Evolutionary conservation across 2,797 vertebrate genomes (phyloP).

Genomic region (Myotis daubentonii): DNA sequence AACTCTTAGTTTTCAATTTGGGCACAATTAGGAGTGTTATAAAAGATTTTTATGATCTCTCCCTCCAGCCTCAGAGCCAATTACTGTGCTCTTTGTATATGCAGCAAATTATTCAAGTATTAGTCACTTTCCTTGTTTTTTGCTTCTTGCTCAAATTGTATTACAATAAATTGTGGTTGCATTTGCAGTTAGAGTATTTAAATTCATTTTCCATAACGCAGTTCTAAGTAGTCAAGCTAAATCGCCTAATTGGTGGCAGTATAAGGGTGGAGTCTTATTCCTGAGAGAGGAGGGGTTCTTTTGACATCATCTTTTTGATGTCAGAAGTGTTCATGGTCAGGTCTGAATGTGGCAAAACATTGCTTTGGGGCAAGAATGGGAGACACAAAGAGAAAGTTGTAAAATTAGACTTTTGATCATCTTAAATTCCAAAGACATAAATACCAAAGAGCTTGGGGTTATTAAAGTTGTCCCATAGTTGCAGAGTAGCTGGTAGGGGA

Average conservation of each 20-base stretch:
- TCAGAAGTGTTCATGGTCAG: neutral
- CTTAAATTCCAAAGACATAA: neutral
- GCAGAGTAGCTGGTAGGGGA: neutral
- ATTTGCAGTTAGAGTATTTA: conserved; percentile 75
- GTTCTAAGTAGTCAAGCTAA: conserved; percentile 74
- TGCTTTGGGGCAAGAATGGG: neutral
- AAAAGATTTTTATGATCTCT: conserved; percentile 85
- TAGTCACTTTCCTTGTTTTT: conserved; percentile 83
- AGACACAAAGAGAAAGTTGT: neutral
- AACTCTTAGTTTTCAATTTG: conserved; percentile 84
- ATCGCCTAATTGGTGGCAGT: conserved; percentile 45
- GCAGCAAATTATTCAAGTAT: conserved; percentile 80
- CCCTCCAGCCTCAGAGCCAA: conserved; percentile 81
- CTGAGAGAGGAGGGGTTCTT: neutral
- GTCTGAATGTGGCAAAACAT: neutral
- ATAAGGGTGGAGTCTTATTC: neutral
- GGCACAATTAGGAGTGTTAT: conserved; percentile 80
- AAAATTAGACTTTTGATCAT: neutral
- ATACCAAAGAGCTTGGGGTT: neutral
- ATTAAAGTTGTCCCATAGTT: neutral
- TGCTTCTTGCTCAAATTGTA: conserved; percentile 82
- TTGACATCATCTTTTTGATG: neutral
- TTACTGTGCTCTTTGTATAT: conserved; percentile 82
- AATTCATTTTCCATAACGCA: conserved; percentile 77
- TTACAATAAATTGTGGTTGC: conserved; percentile 79